These are phyloP conservation scores for Pan troglodytes DNA, from an alignment of 2,113 vertebrate genomes.

Conservation along the genomic window DNA sequence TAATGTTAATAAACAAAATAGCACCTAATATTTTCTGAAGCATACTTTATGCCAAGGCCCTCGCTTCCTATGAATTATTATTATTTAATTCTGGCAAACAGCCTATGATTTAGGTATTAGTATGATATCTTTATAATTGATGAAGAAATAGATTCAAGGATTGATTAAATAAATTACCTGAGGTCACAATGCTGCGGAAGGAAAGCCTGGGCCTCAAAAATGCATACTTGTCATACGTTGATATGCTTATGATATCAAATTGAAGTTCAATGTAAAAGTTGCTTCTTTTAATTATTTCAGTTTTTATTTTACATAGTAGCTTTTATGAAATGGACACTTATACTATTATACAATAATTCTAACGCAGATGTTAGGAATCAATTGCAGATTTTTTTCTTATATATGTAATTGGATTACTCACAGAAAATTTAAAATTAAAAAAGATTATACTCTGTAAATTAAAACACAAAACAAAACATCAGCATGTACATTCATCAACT, in stretches of 20 bases:
- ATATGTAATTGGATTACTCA: background rate
- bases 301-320: background rate
- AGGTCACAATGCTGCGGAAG: background rate
- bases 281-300: background rate
- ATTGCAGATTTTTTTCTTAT: background rate
- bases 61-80: background rate
- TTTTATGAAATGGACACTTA: background rate
- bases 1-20: background rate
- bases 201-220: background rate
- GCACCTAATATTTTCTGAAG: background rate
- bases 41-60: background rate
- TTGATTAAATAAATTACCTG: background rate
- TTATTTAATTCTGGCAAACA: background rate
- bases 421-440: background rate
- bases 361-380: background rate
- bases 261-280: background rate
- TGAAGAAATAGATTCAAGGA: background rate
- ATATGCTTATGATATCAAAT: background rate
- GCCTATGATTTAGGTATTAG: background rate
- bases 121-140: background rate
- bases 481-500: background rate
- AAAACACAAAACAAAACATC: too few species aligned
- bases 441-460: background rate
- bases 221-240: accelerated
- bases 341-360: background rate